These are phyloP conservation scores for Pristis pectinata DNA, from an alignment of 2,797 vertebrate genomes.

Conservation along the genomic window DNA sequence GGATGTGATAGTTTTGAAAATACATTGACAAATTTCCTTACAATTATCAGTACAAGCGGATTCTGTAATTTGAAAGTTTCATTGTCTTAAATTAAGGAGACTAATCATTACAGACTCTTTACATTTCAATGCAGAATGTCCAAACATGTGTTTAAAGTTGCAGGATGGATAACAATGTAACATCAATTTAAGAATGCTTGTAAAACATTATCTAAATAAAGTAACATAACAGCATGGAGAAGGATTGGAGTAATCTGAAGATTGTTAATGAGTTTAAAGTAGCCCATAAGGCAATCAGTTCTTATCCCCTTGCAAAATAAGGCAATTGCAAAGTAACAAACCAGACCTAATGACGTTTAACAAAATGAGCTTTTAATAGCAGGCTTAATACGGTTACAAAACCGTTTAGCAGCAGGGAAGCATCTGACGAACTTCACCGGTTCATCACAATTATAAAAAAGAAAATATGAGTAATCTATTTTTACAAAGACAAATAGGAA, in stretches of 20 bases:
- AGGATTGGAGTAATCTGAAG: neutral
- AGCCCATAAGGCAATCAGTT: neutral
- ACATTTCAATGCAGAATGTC: neutral
- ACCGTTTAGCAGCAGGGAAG: neutral
- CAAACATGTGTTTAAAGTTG: too few species aligned
- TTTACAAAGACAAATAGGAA: neutral
- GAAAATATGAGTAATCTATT: neutral
- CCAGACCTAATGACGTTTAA: neutral
- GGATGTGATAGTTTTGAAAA: neutral
- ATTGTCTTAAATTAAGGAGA: neutral
- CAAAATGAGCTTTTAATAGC: conserved; percentile 25
- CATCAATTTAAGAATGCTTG: neutral
- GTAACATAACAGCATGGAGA: neutral
- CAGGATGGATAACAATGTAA: too few species aligned
- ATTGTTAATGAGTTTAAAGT: neutral
- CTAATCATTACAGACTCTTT: neutral
- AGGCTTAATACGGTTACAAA: neutral
- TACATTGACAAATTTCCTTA: neutral
- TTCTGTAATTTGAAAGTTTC: neutral
- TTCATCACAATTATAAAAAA: neutral
- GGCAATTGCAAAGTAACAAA: neutral
- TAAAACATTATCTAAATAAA: neutral
- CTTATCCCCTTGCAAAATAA: neutral
- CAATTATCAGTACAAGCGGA: neutral
- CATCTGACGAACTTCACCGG: neutral